Percentiles rank a stretch among this genome's conserved stretches.
Conservation (phyloP, 2,888 invertebrate species). For the Protodeltote pygarga region DNA sequence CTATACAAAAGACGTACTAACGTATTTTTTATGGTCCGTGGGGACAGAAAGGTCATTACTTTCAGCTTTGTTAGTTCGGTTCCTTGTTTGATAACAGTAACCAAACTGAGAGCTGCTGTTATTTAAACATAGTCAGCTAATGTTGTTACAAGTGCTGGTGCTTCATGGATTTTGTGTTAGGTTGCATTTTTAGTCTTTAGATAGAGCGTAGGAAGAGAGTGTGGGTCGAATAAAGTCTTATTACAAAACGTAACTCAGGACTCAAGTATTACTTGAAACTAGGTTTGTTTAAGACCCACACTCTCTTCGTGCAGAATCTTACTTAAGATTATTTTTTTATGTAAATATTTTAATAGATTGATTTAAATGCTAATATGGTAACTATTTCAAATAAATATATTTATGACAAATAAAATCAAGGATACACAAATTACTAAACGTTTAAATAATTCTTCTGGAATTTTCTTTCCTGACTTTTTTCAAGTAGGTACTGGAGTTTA, state of each 20-base stretch:
- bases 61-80: conserved; percentile 42
- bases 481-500: not conserved
- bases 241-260: too few species aligned
- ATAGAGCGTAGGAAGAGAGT: not conserved
- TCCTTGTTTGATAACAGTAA: conserved; percentile 38
- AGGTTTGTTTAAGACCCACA: too few species aligned
- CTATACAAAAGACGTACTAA: conserved; percentile 41
- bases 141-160: not conserved
- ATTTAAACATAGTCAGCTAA: conserved; percentile 8
- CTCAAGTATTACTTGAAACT: too few species aligned
- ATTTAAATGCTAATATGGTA: too few species aligned
- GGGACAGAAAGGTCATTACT: conserved; percentile 42
- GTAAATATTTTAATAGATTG: too few species aligned
- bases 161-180: not conserved
- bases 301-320: too few species aligned
- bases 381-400: not conserved
- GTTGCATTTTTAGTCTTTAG: not conserved
- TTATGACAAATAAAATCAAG: not conserved
- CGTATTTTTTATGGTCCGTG: conserved; percentile 42
- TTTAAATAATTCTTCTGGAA: conserved; percentile 3
- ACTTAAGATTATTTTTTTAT: too few species aligned
- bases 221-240: not conserved
- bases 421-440: not conserved
- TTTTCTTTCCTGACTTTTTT: conserved; percentile 17
- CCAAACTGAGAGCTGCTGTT: conserved; percentile 1